Evolutionary conservation across 2,888 invertebrate genomes (phyloP), one percentile per base, ranked within the genome.

Genomic region (Schizaphis graminum): DNA sequence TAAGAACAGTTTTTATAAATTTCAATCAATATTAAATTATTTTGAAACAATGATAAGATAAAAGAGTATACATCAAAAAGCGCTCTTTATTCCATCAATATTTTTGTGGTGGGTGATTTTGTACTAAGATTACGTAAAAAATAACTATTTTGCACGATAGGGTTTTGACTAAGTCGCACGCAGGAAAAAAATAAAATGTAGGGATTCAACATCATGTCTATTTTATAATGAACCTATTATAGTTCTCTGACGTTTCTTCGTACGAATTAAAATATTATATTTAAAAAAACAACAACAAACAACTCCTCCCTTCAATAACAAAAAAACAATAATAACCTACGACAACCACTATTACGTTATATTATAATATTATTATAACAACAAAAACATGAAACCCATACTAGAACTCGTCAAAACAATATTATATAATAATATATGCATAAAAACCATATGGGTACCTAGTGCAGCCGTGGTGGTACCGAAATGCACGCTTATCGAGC

Each of bases 281-380:
- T 77, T 35, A 77, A 8, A 35, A 35, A 21, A 35, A n/a, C n/a
- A 35, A 21, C 53, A 77, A n/a, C 16, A 67, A 67, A 21, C 35
- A 77, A 77, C 35, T 77, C 21, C 35, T 77, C 77, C n/a, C 77
- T 11, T 35, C 35, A 21, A 35, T 3, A 67, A 67, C 61, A 35
- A n/a, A n/a, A n/a, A n/a, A 35, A 77, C 35, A 67, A 67, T n/a
- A 77, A 77, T 77, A 35, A 77, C 77, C 77, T 77, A 77, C 77
- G 35, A 2, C 8, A 35, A 77, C 77, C 77, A 77, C 35, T 77
- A 77, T 77, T 77, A 35, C 21, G 77, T 77, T 77, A 35, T 35
- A n/a, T 35, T 1, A 67, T 67, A n/a, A n/a, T 77, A 21, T 26
- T 77, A 35, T 21, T 77, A 21, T 35, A 77, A 41, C 35, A 24